Evolutionary conservation across 1,140 invertebrate species (phyloP).

Genomic region (Asbolus verrucosus): DNA sequence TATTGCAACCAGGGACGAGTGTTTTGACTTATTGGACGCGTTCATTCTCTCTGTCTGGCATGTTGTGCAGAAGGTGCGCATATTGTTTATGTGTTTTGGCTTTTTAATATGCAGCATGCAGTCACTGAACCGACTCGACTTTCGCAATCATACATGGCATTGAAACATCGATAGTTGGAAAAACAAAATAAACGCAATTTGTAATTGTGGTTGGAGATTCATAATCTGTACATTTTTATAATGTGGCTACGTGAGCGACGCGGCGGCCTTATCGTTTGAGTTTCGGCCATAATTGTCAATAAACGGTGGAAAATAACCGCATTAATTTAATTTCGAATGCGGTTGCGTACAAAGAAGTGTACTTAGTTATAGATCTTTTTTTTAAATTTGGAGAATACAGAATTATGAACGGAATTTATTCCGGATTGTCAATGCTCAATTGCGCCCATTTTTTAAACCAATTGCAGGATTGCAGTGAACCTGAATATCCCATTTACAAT

Average conservation of each 20-base stretch:
- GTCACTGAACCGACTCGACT: slow-evolving; percentile 59
- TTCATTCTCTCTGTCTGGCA: slow-evolving; percentile 37
- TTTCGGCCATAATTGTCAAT: slow-evolving; percentile 7
- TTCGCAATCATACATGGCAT: slow-evolving; percentile 59
- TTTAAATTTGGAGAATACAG: too few species aligned
- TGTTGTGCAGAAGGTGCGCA: slow-evolving; percentile 49
- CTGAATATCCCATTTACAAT: too few species aligned
- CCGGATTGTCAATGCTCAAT: too few species aligned
- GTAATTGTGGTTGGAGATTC: slow-evolving; percentile 21
- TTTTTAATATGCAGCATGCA: slow-evolving; percentile 59
- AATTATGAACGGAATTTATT: too few species aligned
- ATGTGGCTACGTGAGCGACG: slow-evolving; percentile 2
- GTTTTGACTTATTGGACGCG: slow-evolving; percentile 45
- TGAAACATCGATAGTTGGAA: slow-evolving; percentile 57
- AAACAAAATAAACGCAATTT: slow-evolving; percentile 44
- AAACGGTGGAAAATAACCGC: neutral
- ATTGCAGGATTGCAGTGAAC: too few species aligned
- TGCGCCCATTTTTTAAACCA: too few species aligned
- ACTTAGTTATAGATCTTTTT: too few species aligned
- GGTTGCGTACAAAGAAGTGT: slow-evolving; percentile 11
- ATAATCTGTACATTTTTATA: slow-evolving; percentile 16
- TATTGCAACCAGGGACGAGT: slow-evolving; percentile 38
- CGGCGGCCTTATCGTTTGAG: neutral
- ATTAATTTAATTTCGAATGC: slow-evolving; percentile 14
- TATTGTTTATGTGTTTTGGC: slow-evolving; percentile 56